Conservation (phyloP, 2,888 invertebrate genomes). For the Caenorhabditis japonica region DNA sequence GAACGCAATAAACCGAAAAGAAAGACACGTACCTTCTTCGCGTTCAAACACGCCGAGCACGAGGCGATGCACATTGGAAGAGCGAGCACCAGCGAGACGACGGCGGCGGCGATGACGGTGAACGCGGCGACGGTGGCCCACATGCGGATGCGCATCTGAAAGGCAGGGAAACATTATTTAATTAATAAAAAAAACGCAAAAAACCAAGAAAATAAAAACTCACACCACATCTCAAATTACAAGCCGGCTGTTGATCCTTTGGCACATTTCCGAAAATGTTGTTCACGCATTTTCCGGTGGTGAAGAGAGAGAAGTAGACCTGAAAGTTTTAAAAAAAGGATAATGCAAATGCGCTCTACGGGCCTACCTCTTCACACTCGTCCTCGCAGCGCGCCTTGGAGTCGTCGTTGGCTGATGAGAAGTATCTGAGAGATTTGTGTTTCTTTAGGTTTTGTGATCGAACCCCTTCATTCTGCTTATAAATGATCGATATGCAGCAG, state of each 20-base stretch:
- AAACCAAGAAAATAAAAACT: constrained; percentile 4
- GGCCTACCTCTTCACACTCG: constrained; percentile 74
- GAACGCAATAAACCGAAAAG: too few species aligned
- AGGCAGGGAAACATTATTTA: too few species aligned
- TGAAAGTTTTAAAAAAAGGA: constrained; percentile 41
- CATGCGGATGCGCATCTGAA: constrained; percentile 68
- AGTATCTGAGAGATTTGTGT: constrained; percentile 68
- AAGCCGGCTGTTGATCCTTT: constrained; percentile 65
- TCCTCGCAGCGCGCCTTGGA: constrained; percentile 74
- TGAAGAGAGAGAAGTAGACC: constrained; percentile 75
- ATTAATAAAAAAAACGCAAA: neutral
- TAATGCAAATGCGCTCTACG: neutral
- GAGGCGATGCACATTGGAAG: constrained; percentile 76
- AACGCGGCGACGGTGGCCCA: constrained; percentile 74
- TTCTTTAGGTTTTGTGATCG: too few species aligned
- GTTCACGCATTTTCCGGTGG: constrained; percentile 73
- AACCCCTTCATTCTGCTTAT: too few species aligned
- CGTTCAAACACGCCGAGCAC: constrained; percentile 74
- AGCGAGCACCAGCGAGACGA: constrained; percentile 72
- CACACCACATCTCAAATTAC: constrained; percentile 71
- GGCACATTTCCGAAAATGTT: constrained; percentile 67
- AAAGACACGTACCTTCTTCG: constrained; percentile 76
- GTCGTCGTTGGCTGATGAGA: constrained; percentile 72
- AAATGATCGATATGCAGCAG: too few species aligned
- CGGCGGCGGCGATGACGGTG: constrained; percentile 70